Conservation (phyloP, 2,888 invertebrate genomes). For the Ormyrus pomaceus region DNA sequence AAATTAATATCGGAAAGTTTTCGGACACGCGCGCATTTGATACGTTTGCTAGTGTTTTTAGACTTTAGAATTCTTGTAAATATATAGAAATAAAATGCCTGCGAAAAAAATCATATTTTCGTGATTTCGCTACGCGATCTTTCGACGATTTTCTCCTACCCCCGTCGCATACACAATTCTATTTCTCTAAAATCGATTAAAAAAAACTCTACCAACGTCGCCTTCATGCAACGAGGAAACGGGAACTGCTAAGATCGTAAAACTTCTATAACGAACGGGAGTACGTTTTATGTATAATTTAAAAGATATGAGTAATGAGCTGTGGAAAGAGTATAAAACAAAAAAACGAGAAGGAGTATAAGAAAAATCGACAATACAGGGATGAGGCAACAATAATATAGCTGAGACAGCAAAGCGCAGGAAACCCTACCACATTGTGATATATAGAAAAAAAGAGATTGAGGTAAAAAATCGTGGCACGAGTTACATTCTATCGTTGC, state of each 20-base stretch:
- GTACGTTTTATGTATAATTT: constrained; percentile 53
- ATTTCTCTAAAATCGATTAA: constrained; percentile 67
- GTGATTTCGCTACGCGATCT: constrained; percentile 16
- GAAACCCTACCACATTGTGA: constrained; percentile 71
- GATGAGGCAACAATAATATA: constrained; percentile 75
- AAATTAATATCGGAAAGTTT: constrained; percentile 24
- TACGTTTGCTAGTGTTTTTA: constrained; percentile 49
- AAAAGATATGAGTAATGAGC: constrained; percentile 9
- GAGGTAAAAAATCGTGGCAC: constrained; percentile 53
- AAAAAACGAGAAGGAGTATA: constrained; percentile 44
- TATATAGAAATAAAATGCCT: constrained; percentile 16
- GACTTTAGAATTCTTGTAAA: constrained; percentile 32
- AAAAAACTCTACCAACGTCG: constrained; percentile 72
- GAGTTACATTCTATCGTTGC: constrained; percentile 47
- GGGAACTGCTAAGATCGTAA: constrained; percentile 55
- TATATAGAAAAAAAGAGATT: constrained; percentile 63
- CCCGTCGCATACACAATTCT: constrained; percentile 52
- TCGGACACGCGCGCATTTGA: constrained; percentile 31
- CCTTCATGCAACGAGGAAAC: constrained; percentile 72
- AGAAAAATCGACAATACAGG: constrained; percentile 75
- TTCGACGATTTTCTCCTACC: constrained; percentile 58
- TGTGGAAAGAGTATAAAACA: constrained; percentile 57
- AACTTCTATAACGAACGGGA: constrained; percentile 38
- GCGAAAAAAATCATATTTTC: constrained; percentile 30
- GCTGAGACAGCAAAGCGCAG: constrained; percentile 68